Evolutionary conservation across 2,888 invertebrate species (phyloP), one percentile per base, ranked within the genome.

Genomic region (Julus scandinavius): DNA sequence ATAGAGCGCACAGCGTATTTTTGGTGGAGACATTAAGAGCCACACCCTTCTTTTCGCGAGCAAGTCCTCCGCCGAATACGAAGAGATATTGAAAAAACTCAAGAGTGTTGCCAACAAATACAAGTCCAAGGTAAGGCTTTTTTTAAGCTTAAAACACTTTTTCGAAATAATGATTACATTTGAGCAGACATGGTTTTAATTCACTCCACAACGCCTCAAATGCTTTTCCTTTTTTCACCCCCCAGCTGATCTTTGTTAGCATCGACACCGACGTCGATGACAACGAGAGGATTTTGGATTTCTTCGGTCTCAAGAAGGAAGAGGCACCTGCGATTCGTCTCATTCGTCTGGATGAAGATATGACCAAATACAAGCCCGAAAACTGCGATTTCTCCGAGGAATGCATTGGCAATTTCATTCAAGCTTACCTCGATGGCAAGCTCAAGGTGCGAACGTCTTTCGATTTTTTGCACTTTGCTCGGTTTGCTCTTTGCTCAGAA

Each of bases 221-320:
- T 0, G 3, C 1, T 7, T 3, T 4, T 38, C 38, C 29, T 13
- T 9, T 3, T 80, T 89, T 11, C 87, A 72, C 89, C 88, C 87
- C 86, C 0, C 90, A 95, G 94, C 95, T 99, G 91, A 94, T 99
- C 92, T 97, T 98, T 91, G 99, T 99, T 50, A 97, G 96, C 91
- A 97, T 99, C 92, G 96, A 99, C 93, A 95, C 97, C 87, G 98
- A 97, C 91, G 97, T 98, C 92, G 96, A 97, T 92, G 99, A 99
- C 92, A 99, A 99, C 93, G 96, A 96, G 91, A 95, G 99, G 92
- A 99, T 99, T 92, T 94, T 99, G 92, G 99, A 99, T 93, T 99
- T 99, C 97, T 99, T 99, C 93, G 99, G 99, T 91, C 96, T 99
- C 95, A 97, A 96, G 93, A 96, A 97, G 93, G 96, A 96, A n/a